Percentiles rank a stretch among this genome's conserved stretches.
phyloP scores from a whole-genome alignment of 23 tunicate species.

The Trididemnum nubilum region DNA sequence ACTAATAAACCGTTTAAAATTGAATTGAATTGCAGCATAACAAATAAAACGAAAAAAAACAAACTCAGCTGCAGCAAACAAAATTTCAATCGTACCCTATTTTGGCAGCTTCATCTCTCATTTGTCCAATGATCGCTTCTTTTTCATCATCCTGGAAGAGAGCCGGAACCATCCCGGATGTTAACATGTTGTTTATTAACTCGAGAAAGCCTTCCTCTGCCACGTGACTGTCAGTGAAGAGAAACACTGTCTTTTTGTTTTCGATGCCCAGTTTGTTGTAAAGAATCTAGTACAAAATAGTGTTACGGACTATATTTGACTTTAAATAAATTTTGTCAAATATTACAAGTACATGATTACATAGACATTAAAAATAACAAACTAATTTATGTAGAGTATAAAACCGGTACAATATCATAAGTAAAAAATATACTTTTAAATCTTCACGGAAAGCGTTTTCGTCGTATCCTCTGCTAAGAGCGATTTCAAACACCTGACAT shows the following conservation, averaged over 20 bases:
- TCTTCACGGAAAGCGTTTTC: conserved; percentile 93
- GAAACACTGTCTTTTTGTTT: conserved; percentile 85
- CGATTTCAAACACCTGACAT: conserved; percentile 91
- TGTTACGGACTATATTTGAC: too few relatives aligned
- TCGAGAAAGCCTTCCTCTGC: conserved; percentile 99
- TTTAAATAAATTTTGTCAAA: too few relatives aligned
- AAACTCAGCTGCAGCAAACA: too few relatives aligned
- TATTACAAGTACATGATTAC: too few relatives aligned
- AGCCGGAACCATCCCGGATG: conserved; percentile 99
- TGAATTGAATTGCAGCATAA: too few relatives aligned
- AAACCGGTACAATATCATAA: too few relatives aligned
- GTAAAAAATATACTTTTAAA: conserved; percentile 87
- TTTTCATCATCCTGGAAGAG: conserved; percentile 97
- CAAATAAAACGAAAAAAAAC: too few relatives aligned
- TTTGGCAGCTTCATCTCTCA: conserved; percentile 94
- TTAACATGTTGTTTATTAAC: conserved; percentile 98
- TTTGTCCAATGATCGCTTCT: conserved; percentile 91
- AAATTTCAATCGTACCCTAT: conserved; percentile 75
- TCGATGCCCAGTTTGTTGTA: conserved; percentile 98
- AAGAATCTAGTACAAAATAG: conserved; percentile 43
- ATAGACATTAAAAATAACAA: neutral
- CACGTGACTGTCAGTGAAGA: conserved; percentile 99
- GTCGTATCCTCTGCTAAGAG: conserved; percentile 94
- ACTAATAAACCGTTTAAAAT: neutral
- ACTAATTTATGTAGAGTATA: neutral